Percentiles rank a stretch among this genome's conserved stretches.
These are phyloP conservation scores for Lasioglossum pauxillum DNA, from an alignment of 2,888 invertebrate genomes.

Conservation along the genomic window DNA sequence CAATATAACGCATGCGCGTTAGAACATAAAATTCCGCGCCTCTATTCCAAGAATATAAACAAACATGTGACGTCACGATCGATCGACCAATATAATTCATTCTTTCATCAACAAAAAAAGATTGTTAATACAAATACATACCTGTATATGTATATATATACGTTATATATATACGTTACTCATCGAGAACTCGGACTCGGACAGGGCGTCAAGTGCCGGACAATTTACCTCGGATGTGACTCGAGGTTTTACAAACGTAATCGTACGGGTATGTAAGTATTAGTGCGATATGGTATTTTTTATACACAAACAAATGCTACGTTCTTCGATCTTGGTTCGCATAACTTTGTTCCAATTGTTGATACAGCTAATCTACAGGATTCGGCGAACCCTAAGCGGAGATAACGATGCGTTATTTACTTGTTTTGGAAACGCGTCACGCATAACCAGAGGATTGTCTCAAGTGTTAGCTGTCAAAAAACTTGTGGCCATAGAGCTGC, in stretches of 20 bases:
- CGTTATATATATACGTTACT: background rate
- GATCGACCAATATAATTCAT: background rate
- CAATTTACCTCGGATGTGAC: background rate
- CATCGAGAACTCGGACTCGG: background rate
- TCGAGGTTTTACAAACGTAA: background rate
- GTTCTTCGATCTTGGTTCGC: background rate
- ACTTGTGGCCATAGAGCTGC: too few relatives aligned
- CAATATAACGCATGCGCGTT: background rate
- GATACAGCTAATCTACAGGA: background rate
- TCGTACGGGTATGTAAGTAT: background rate
- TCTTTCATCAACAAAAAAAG: background rate
- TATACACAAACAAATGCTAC: background rate
- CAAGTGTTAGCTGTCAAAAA: slow-evolving; percentile 39
- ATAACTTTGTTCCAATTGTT: background rate
- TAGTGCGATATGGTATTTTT: background rate
- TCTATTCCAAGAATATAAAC: slow-evolving; percentile 1
- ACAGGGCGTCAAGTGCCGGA: background rate
- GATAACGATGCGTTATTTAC: slow-evolving; percentile 33
- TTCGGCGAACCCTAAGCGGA: background rate
- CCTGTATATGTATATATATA: background rate
- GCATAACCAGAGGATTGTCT: background rate
- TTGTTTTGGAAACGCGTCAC: slow-evolving; percentile 34
- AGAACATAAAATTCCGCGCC: background rate
- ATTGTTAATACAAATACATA: background rate
- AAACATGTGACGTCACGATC: background rate